phyloP scores from a whole-genome alignment of 2,113 vertebrate genomes.

The Smithornis capensis region DNA sequence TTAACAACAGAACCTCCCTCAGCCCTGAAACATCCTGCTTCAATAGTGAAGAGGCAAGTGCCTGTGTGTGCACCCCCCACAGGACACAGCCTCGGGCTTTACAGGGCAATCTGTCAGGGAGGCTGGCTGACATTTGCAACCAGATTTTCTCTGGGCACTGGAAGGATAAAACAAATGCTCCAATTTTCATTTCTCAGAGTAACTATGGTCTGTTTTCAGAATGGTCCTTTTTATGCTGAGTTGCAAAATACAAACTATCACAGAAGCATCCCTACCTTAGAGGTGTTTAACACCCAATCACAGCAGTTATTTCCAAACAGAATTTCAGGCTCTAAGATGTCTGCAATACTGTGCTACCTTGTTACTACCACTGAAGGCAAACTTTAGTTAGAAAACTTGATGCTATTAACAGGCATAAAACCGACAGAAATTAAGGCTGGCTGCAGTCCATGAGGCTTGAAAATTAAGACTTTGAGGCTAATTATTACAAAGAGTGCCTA shows the following conservation, averaged over 20 bases:
- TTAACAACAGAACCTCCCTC: background rate
- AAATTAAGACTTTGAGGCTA: background rate
- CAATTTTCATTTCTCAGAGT: background rate
- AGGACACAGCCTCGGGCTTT: background rate
- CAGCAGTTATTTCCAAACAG: background rate
- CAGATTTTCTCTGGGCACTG: background rate
- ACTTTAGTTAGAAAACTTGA: background rate
- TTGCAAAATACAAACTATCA: background rate
- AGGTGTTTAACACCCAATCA: background rate
- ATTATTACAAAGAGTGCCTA: background rate
- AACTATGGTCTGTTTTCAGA: conserved; percentile 39
- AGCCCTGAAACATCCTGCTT: background rate
- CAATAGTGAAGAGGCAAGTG: background rate
- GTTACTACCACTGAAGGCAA: background rate
- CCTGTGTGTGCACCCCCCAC: fast-evolving
- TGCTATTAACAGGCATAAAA: background rate
- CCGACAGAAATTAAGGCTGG: background rate
- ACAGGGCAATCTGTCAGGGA: background rate
- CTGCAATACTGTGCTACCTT: background rate
- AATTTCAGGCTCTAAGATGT: background rate
- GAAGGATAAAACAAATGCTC: background rate
- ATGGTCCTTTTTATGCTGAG: conserved; percentile 16
- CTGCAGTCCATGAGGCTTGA: background rate
- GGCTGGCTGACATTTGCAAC: background rate
- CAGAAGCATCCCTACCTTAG: background rate